Percentiles rank a stretch among this genome's conserved stretches.
Evolutionary conservation across 2,113 vertebrate genomes (phyloP).

Genomic region (Axis porcinus): DNA sequence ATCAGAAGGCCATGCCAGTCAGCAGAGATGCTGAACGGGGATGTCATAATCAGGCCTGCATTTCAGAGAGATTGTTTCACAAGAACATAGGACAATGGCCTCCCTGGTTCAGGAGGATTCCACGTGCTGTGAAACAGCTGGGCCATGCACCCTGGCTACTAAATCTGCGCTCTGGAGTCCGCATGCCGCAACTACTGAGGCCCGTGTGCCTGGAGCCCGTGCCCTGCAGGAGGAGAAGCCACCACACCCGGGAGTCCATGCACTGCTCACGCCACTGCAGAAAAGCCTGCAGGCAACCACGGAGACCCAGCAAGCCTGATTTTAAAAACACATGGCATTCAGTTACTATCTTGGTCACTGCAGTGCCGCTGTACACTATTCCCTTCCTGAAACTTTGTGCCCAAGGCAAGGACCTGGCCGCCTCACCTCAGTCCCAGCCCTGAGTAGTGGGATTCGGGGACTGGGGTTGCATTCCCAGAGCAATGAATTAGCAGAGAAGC

Average conservation of each 20-base stretch:
- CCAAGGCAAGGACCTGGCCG: rapidly evolving
- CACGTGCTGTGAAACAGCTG: not conserved
- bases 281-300: not conserved
- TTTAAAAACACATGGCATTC: not conserved
- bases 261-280: not conserved
- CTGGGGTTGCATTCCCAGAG: not conserved
- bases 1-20: not conserved
- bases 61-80: not conserved
- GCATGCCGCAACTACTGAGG: rapidly evolving
- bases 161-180: not conserved
- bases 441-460: not conserved
- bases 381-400: too few species aligned
- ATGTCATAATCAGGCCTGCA: not conserved
- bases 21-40: not conserved
- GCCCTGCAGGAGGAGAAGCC: not conserved
- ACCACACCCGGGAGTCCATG: not conserved
- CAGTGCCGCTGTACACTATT: too few species aligned
- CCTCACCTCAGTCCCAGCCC: not conserved
- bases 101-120: not conserved
- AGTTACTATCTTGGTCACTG: not conserved
- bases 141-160: not conserved
- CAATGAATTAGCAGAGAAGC: not conserved
- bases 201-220: not conserved
- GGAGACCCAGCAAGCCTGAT: not conserved
- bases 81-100: not conserved